Base-by-base conservation (phyloP, 2,888 invertebrate species). In the Cabera pusaria region DNA sequence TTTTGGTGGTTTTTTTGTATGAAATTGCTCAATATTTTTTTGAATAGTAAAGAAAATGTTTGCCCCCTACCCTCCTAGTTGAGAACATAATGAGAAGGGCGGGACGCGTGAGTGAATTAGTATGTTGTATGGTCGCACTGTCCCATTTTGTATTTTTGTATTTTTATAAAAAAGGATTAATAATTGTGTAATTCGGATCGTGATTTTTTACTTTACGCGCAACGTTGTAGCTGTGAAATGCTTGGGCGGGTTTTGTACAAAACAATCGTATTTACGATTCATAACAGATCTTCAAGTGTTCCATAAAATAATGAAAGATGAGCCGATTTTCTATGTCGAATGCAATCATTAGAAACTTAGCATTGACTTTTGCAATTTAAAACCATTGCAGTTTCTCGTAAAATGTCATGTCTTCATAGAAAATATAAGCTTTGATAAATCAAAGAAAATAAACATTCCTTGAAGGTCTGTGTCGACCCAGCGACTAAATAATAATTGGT, bases 131-230 rank as follows among this genome's bases (percentile, higher is more conserved):
- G 76, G 63, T 73, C 83, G 84, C 86, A 81, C 82, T 85, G 85
- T 87, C 86, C 87, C 87, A 80, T 87, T 87, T 87, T 87, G 87
- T 87, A 87, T 86, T 87, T 87, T 87, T 87, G 84, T 87, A 87
- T 87, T 87, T 87, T 87, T 87, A 87, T 87, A 87, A 85, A 78
- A 74, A 84, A 81, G 78, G 70, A 79, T 72, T 77, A 77, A 80
- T 72, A 78, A 78, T 80, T 75, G 79, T 74, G 59, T 65, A 80
- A 76, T 86, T 85, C 85, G 80, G 82, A 76, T 79, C 69, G 84
- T 83, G 78, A 66, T 80, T 77, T 77, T 67, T 72, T 82, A 72
- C 69, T 86, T 84, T 75, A 72, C 74, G 83, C 82, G 86, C 85
- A 82, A 80, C 63, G 72, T 63, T 63, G 72, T 74, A 72, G 67